Evolutionary conservation across 2,797 vertebrate species (phyloP).

Genomic region (Babyrousa celebensis): DNA sequence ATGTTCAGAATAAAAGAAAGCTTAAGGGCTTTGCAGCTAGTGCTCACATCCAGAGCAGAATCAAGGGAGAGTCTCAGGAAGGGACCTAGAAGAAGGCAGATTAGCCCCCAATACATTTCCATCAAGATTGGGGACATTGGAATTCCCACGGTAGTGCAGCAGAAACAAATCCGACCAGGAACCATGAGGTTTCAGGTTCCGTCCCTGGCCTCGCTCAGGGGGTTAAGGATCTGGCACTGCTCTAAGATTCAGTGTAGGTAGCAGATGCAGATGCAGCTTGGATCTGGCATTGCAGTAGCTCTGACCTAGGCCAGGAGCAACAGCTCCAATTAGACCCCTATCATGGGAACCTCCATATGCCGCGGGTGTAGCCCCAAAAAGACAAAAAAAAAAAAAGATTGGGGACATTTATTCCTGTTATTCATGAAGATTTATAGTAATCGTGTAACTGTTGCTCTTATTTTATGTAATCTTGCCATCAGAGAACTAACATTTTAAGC

Average conservation of each 20-base stretch:
- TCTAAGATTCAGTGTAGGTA: no score
- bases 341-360: no score
- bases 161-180: no score
- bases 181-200: no score
- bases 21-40: not conserved
- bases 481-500: constrained; percentile 27
- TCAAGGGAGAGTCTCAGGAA: not conserved
- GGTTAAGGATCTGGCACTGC: no score
- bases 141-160: no score
- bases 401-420: not conserved
- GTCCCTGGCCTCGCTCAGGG: no score
- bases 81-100: constrained; percentile 11
- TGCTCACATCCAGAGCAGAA: not conserved
- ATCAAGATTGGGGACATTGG: not conserved
- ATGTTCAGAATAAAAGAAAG: not conserved
- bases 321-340: no score
- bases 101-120: not conserved
- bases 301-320: no score
- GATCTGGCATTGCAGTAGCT: no score
- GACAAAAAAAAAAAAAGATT: not conserved
- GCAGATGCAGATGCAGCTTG: no score
- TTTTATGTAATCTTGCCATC: constrained; percentile 12
- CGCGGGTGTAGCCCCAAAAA: no score
- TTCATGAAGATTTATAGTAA: constrained; percentile 50
- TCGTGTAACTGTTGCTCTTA: not conserved